These are phyloP conservation scores for Lagenorhynchus albirostris DNA, from an alignment of 2,113 vertebrate genomes.

Conservation along the genomic window DNA sequence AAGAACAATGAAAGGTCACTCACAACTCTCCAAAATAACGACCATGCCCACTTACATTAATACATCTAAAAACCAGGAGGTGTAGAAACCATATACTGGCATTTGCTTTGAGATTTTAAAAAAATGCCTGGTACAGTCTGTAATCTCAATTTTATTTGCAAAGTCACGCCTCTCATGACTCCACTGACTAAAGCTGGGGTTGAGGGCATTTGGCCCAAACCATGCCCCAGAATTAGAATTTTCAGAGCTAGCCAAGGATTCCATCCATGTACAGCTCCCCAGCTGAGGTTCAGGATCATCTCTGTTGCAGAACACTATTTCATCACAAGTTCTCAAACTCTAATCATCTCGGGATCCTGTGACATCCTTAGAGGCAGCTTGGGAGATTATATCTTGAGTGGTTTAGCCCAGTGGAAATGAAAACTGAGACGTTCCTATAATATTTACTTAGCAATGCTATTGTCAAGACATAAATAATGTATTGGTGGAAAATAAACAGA, in stretches of 20 bases:
- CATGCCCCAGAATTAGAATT: background rate
- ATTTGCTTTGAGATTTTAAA: background rate
- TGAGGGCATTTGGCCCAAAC: no score
- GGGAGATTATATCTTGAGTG: no score
- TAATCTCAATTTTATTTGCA: background rate
- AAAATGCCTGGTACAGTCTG: background rate
- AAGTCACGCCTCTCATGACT: no score
- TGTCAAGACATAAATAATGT: background rate
- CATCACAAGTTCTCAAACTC: background rate
- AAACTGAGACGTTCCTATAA: background rate
- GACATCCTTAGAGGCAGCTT: rapidly evolving
- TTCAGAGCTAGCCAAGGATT: background rate
- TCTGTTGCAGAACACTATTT: background rate
- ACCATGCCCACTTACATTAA: background rate
- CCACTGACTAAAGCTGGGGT: rapidly evolving
- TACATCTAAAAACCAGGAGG: background rate
- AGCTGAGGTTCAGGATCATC: background rate
- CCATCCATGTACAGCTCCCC: rapidly evolving
- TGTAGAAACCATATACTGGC: background rate
- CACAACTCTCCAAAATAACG: background rate
- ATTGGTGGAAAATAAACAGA: background rate
- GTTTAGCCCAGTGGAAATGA: background rate
- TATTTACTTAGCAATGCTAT: background rate
- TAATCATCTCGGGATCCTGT: rapidly evolving
- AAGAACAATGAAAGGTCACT: background rate